Conservation (phyloP, 2,797 vertebrate genomes). For the Poeciliopsis presidionis region DNA sequence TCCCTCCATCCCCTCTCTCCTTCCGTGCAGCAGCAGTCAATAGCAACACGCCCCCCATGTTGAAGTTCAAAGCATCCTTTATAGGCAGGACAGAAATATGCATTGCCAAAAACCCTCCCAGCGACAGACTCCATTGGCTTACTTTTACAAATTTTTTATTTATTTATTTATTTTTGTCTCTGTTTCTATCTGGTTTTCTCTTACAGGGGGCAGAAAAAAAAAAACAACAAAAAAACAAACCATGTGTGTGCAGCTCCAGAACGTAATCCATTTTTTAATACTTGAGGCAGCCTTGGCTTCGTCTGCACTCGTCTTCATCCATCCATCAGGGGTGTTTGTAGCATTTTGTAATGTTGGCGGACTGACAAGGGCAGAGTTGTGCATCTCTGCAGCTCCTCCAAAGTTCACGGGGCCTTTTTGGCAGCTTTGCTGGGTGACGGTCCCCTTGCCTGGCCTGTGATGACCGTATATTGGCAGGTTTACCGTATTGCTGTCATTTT, state of each 20-base stretch:
- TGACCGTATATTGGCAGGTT: neutral
- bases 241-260: slow-evolving; percentile 7
- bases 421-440: neutral
- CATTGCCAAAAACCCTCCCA: slow-evolving; percentile 68
- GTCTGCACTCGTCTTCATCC: neutral
- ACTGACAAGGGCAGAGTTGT: neutral
- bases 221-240: too few species aligned
- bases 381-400: neutral
- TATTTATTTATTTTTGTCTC: slow-evolving; percentile 28
- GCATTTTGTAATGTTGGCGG: too few species aligned
- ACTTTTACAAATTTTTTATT: neutral
- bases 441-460: neutral
- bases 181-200: slow-evolving; percentile 31
- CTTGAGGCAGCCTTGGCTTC: neutral
- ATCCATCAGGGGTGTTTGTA: neutral
- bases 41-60: slow-evolving; percentile 35
- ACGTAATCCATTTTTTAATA: neutral
- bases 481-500: neutral
- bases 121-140: slow-evolving; percentile 62
- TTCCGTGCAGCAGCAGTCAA: slow-evolving; percentile 66
- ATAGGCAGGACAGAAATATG: slow-evolving; percentile 72
- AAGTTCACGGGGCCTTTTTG: neutral
- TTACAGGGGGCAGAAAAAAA: neutral
- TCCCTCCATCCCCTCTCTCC: slow-evolving; percentile 40
- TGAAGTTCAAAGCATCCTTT: slow-evolving; percentile 73